These are phyloP conservation scores for Sphaerophoria taeniata DNA, from an alignment of 2,888 invertebrate genomes.

Conservation along the genomic window DNA sequence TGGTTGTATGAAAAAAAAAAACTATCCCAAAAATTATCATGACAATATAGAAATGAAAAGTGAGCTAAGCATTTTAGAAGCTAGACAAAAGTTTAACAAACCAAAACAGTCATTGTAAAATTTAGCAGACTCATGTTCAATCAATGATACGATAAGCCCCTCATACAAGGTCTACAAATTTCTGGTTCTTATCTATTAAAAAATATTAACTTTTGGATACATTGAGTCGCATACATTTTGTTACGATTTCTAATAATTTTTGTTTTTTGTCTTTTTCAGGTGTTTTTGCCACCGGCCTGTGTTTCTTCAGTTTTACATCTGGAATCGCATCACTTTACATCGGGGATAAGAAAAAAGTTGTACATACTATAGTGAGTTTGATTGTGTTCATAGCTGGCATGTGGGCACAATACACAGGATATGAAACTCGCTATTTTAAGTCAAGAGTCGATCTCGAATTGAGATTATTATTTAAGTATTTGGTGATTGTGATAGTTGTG, in stretches of 20 bases:
- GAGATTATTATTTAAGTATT: slow-evolving; percentile 77
- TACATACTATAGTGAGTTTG: slow-evolving; percentile 8
- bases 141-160: too few relatives aligned
- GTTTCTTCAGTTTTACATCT: slow-evolving; percentile 30
- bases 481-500: slow-evolving; percentile 77
- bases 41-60: too few relatives aligned
- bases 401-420: slow-evolving; percentile 79
- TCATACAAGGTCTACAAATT: too few relatives aligned
- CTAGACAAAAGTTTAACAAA: too few relatives aligned
- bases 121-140: too few relatives aligned
- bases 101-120: too few relatives aligned
- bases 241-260: neutral
- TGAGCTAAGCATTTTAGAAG: too few relatives aligned
- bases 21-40: too few relatives aligned
- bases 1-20: too few relatives aligned
- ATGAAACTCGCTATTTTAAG: slow-evolving; percentile 77
- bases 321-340: slow-evolving; percentile 26
- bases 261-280: slow-evolving; percentile 4
- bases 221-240: neutral
- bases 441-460: slow-evolving; percentile 76
- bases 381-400: slow-evolving; percentile 77
- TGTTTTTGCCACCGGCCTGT: slow-evolving; percentile 21
- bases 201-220: neutral
- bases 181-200: too few relatives aligned
- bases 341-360: slow-evolving; percentile 5